These are phyloP conservation scores for Uloborus diversus DNA, from an alignment of 1,140 invertebrate genomes.

Conservation along the genomic window DNA sequence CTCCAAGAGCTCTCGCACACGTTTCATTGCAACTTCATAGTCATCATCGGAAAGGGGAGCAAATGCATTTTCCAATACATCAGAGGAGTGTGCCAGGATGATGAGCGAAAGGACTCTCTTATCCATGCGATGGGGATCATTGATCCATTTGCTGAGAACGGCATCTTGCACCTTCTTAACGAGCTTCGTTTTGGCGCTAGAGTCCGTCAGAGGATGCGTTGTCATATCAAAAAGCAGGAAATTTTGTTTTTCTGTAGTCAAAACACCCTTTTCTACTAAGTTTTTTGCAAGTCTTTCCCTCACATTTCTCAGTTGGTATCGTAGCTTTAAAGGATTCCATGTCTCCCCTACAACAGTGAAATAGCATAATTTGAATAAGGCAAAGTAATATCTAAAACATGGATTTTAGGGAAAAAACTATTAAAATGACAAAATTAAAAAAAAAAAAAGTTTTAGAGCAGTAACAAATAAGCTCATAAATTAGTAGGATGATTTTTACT, in stretches of 20 bases:
- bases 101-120: conserved; percentile 91
- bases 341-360: conserved; percentile 83
- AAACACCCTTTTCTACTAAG: conserved; percentile 99
- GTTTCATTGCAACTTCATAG: conserved; percentile 97
- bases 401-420: background rate
- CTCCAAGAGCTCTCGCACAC: conserved; percentile 93
- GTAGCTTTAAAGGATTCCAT: conserved; percentile 98
- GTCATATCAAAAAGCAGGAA: conserved; percentile 99
- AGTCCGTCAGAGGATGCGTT: conserved; percentile 97
- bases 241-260: conserved; percentile 99
- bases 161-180: conserved; percentile 99
- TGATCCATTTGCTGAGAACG: conserved; percentile 94
- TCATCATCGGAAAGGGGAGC: conserved; percentile 97
- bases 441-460: no score
- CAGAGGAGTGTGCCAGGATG: conserved; percentile 95
- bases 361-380: background rate
- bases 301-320: conserved; percentile 98
- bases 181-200: conserved; percentile 92
- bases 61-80: conserved; percentile 99
- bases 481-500: no score
- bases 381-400: conserved; percentile 1
- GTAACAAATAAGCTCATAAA: no score
- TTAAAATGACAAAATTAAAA: background rate
- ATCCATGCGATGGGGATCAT: conserved; percentile 97
- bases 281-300: conserved; percentile 99